Percentiles rank a stretch among this genome's conserved stretches.
Conservation (phyloP, 1,140 invertebrate species). For the Sycophila sp. region DNA sequence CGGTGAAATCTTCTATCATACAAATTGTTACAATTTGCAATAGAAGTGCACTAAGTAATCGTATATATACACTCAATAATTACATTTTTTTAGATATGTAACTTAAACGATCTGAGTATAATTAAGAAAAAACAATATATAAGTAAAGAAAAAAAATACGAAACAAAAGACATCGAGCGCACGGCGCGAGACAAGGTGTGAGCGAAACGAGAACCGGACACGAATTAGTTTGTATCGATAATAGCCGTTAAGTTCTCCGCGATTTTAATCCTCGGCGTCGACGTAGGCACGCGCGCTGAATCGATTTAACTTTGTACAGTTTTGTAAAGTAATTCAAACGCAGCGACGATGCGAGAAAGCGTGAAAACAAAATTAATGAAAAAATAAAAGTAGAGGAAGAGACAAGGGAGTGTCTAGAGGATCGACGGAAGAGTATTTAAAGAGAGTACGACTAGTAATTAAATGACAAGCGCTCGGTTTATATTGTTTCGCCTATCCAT, state of each 20-base stretch:
- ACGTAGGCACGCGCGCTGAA: constrained; percentile 7
- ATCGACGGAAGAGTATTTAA: not conserved
- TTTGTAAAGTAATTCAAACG: constrained; percentile 31
- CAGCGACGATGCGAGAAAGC: no score
- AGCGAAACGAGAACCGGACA: constrained; percentile 5
- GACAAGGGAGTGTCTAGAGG: not conserved
- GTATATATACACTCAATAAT: not conserved
- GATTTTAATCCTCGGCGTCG: not conserved
- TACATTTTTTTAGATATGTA: constrained; percentile 1
- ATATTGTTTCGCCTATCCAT: constrained; percentile 1
- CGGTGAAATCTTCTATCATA: not conserved
- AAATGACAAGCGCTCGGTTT: not conserved
- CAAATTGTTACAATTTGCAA: not conserved
- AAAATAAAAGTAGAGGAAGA: constrained; percentile 1
- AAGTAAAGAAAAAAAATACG: not conserved
- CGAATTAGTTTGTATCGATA: constrained; percentile 23
- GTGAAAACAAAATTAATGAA: constrained; percentile 9
- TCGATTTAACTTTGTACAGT: constrained; percentile 31
- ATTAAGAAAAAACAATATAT: no score
- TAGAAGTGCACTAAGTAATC: not conserved
- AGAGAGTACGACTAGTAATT: not conserved
- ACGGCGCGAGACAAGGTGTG: not conserved
- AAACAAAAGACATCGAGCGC: constrained; percentile 19
- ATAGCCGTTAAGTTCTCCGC: constrained; percentile 10
- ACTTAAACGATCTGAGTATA: no score